phyloP scores from a whole-genome alignment of 2,797 vertebrate species.

The Tokudaia muenninki region DNA sequence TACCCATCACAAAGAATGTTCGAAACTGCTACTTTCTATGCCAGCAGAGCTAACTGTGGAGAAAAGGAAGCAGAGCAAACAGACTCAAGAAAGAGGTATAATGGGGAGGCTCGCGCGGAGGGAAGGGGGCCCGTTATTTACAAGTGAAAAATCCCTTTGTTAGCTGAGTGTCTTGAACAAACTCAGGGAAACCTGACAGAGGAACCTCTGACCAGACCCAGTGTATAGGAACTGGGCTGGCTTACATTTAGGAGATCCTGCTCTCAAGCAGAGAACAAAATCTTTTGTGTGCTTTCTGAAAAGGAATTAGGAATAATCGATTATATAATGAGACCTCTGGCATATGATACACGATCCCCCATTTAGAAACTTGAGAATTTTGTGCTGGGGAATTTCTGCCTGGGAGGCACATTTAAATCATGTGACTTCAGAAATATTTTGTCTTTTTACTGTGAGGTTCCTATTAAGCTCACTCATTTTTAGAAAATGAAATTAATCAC shows the following conservation, averaged over 20 bases:
- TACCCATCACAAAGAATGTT: slow-evolving; percentile 72
- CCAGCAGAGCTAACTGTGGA: slow-evolving; percentile 60
- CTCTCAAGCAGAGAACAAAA: neutral
- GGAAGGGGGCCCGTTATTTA: slow-evolving; percentile 47
- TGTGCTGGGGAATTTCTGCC: slow-evolving; percentile 1
- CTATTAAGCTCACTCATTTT: neutral
- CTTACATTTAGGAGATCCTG: neutral
- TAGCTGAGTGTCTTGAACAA: slow-evolving; percentile 31
- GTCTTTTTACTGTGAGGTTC: neutral
- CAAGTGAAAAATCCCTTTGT: slow-evolving; percentile 77
- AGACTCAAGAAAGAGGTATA: slow-evolving; percentile 53
- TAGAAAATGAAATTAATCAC: slow-evolving; percentile 22
- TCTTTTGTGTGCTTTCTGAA: neutral
- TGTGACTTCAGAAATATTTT: slow-evolving; percentile 7
- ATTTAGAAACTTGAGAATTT: slow-evolving; percentile 59
- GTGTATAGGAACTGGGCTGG: neutral
- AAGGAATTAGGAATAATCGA: slow-evolving; percentile 12
- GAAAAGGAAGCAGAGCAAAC: slow-evolving; percentile 65
- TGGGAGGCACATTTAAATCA: slow-evolving; percentile 1
- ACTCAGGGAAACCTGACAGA: slow-evolving; percentile 49
- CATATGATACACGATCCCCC: neutral
- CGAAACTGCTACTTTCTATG: slow-evolving; percentile 67
- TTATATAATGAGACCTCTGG: neutral
- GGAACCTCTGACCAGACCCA: neutral
- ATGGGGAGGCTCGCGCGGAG: neutral